Conservation (phyloP, 2,888 invertebrate genomes). For the Pyrrhosoma nymphula region DNA sequence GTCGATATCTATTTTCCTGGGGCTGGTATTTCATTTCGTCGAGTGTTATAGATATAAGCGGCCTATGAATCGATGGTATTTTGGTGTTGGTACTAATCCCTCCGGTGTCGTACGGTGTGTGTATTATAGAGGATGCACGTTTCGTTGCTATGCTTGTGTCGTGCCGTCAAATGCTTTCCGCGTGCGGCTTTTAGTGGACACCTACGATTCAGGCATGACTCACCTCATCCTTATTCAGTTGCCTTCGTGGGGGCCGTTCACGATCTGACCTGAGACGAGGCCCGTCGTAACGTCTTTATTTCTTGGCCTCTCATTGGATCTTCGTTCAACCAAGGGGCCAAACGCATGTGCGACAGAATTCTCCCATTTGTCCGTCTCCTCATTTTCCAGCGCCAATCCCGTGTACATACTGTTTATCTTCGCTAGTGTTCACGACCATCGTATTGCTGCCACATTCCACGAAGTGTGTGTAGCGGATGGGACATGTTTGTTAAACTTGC, state of each 20-base stretch:
- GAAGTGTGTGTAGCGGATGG: no score
- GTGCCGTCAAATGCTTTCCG: background rate
- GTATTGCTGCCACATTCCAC: no score
- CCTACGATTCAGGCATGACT: background rate
- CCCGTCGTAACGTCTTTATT: background rate
- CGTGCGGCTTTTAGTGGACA: background rate
- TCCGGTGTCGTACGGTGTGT: background rate
- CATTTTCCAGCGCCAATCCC: no score
- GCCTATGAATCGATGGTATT: background rate
- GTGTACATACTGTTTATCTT: no score
- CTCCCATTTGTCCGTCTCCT: background rate
- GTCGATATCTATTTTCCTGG: background rate
- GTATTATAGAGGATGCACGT: background rate
- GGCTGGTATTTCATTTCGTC: background rate
- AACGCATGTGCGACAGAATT: background rate
- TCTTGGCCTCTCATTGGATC: background rate
- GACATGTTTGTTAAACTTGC: no score
- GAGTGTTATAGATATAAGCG: background rate
- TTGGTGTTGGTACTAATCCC: background rate
- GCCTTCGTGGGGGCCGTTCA: background rate
- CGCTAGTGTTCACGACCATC: no score
- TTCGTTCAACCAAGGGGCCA: background rate
- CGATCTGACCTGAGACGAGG: background rate
- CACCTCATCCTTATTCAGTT: background rate
- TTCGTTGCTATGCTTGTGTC: background rate